phyloP scores from a whole-genome alignment of 2,888 invertebrate species.

The Drosophila melanosoma region DNA sequence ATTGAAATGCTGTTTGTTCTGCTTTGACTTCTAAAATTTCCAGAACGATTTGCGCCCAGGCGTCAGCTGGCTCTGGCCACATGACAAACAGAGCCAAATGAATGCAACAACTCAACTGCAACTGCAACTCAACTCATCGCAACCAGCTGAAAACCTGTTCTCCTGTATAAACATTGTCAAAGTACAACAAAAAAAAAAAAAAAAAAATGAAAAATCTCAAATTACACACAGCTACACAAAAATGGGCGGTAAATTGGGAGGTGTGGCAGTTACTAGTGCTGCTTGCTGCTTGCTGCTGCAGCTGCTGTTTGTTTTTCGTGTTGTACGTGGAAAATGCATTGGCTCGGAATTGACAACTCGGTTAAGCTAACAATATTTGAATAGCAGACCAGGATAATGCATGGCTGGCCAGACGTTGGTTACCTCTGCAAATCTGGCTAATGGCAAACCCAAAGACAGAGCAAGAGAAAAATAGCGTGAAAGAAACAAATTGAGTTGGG shows the following conservation, averaged over 20 bases:
- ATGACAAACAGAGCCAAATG: conserved; percentile 56
- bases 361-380: conserved; percentile 76
- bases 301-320: conserved; percentile 65
- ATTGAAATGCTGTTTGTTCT: conserved; percentile 72
- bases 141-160: conserved; percentile 50
- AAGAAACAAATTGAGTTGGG: not conserved
- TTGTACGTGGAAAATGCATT: conserved; percentile 59
- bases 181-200: conserved; percentile 49
- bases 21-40: conserved; percentile 41
- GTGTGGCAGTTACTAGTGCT: not conserved
- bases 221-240: conserved; percentile 39
- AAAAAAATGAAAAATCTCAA: conserved; percentile 35
- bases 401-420: conserved; percentile 49
- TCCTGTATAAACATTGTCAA: conserved; percentile 65
- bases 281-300: not conserved
- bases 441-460: conserved; percentile 31
- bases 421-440: conserved; percentile 60
- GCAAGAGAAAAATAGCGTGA: not conserved
- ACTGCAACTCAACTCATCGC: conserved; percentile 27
- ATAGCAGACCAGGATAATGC: conserved; percentile 58
- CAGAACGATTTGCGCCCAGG: conserved; percentile 47
- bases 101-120: conserved; percentile 26
- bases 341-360: conserved; percentile 75
- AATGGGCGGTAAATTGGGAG: conserved; percentile 19
- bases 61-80: conserved; percentile 53